Conservation (phyloP, 2,888 invertebrate genomes). For the Lycophotia porphyrea region DNA sequence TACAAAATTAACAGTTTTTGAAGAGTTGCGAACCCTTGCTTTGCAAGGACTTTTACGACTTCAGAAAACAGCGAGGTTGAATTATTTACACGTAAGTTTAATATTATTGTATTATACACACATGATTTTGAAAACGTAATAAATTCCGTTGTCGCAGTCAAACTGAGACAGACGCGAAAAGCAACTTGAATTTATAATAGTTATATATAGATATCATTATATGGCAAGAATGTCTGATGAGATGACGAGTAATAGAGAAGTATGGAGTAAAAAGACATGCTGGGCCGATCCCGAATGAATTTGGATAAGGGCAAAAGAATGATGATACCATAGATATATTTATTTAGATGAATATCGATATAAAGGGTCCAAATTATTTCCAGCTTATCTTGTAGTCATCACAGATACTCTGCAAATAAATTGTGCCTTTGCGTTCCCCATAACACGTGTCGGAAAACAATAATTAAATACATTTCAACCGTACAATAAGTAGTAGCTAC, state of each 20-base stretch:
- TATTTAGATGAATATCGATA: neutral
- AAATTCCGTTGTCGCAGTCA: neutral
- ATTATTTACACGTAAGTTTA: neutral
- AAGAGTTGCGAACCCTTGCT: too few species aligned
- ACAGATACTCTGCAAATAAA: neutral
- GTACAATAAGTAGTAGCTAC: conserved; percentile 20
- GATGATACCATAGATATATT: too few species aligned
- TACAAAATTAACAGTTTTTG: neutral
- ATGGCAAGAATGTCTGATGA: too few species aligned
- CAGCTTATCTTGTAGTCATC: neutral
- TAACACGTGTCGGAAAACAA: conserved; percentile 22
- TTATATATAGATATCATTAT: neutral
- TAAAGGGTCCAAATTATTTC: neutral
- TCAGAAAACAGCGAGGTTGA: neutral
- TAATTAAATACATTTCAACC: conserved; percentile 27
- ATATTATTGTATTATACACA: too few species aligned
- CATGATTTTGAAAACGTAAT: neutral
- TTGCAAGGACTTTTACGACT: neutral
- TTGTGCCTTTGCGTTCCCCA: neutral
- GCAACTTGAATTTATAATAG: neutral
- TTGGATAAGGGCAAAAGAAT: too few species aligned
- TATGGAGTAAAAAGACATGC: too few species aligned
- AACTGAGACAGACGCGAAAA: neutral
- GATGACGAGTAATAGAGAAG: too few species aligned
- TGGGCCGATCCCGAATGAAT: too few species aligned